phyloP scores from a whole-genome alignment of 2,888 invertebrate species.

The Disparrhopalites patrizii region DNA sequence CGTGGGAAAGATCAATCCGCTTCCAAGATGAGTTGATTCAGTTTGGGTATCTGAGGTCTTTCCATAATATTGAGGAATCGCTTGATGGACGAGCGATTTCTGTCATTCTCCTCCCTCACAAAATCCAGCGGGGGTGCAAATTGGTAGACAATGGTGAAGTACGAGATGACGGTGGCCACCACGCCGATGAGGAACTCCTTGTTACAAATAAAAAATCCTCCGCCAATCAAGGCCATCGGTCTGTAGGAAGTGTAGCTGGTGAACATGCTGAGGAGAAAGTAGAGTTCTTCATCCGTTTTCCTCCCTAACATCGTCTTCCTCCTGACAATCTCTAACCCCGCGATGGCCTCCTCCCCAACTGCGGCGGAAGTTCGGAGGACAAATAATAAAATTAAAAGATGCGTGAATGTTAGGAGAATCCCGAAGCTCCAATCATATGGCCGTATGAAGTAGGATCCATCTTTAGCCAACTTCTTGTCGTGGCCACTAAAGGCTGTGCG shows the following conservation, averaged over 20 bases:
- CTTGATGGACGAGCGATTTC: no score
- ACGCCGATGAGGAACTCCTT: constrained; percentile 32
- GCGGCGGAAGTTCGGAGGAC: constrained; percentile 22
- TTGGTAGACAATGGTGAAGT: constrained; percentile 36
- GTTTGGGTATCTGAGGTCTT: no score
- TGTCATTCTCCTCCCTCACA: no score
- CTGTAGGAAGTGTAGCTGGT: constrained; percentile 32
- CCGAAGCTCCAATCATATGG: constrained; percentile 26
- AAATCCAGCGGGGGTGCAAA: constrained; percentile 33
- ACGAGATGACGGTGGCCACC: constrained; percentile 25
- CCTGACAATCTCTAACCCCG: constrained; percentile 36
- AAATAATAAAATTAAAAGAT: neutral
- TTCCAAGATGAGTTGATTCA: no score
- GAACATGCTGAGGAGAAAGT: constrained; percentile 35
- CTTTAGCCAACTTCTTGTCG: neutral
- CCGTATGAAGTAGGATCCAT: constrained; percentile 20
- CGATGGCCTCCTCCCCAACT: constrained; percentile 35
- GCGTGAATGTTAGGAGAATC: constrained; percentile 2
- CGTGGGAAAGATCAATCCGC: no score
- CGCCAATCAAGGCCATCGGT: constrained; percentile 25
- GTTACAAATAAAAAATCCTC: constrained; percentile 36
- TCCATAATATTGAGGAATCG: no score
- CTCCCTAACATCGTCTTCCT: constrained; percentile 38
- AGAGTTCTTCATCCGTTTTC: constrained; percentile 34
- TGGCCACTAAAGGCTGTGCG: neutral